Evolutionary conservation across 2,113 vertebrate genomes (phyloP).

Genomic region (Erythrolamprus reginae): DNA sequence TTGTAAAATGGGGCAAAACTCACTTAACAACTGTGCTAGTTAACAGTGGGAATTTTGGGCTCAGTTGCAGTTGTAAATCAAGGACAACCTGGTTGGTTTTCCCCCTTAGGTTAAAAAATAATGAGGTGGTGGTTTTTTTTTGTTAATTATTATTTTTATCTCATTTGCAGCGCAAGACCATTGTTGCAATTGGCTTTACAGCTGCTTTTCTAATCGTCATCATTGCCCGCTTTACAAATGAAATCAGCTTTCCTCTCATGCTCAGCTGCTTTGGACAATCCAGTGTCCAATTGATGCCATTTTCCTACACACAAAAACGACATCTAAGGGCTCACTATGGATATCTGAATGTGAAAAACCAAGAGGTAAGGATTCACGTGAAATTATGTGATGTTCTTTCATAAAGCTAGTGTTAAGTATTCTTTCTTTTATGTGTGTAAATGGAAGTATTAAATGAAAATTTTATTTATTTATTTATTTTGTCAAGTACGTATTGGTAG

Average conservation of each 20-base stretch:
- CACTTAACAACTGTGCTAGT: not conserved
- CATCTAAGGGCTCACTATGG: constrained; percentile 81
- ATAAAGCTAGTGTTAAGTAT: not conserved
- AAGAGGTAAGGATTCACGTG: constrained; percentile 79
- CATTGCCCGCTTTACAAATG: constrained; percentile 82
- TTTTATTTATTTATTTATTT: too few species aligned
- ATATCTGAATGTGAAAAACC: constrained; percentile 86
- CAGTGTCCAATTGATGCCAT: constrained; percentile 74
- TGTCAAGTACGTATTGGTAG: too few species aligned
- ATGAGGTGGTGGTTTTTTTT: not conserved
- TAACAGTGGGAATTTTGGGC: not conserved
- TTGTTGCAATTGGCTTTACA: constrained; percentile 80
- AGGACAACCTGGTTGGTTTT: not conserved
- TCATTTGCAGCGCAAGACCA: constrained; percentile 79
- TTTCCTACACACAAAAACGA: constrained; percentile 76
- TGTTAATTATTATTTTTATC: constrained; percentile 14
- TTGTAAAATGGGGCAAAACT: not conserved
- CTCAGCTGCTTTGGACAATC: constrained; percentile 82
- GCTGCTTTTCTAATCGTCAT: constrained; percentile 84
- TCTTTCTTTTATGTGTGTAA: not conserved
- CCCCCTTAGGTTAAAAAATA: not conserved
- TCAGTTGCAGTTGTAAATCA: not conserved
- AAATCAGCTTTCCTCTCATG: constrained; percentile 82
- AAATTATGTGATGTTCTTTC: not conserved
- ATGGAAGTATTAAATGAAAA: not conserved